A percentile compares a stretch with the other conserved stretches of the same genome.
Conservation (phyloP, 2,113 vertebrate species). For the Arvicanthis niloticus region DNA sequence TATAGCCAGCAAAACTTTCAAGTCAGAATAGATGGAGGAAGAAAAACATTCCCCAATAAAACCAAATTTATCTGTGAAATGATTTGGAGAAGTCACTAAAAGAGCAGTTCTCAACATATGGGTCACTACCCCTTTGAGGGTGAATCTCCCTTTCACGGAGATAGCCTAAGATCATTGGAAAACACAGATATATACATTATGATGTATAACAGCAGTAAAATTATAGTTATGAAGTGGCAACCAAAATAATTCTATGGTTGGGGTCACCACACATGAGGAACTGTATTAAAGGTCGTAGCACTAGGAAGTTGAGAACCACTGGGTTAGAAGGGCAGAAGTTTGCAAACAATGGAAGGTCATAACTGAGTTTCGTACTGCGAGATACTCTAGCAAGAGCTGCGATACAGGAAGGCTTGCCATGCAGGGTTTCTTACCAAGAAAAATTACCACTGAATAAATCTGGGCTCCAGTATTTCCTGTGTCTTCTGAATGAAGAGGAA, state of each 20-base stretch:
- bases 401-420: constrained; percentile 42
- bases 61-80: neutral
- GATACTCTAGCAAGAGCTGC: neutral
- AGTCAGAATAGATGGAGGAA: neutral
- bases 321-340: constrained; percentile 33
- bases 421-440: constrained; percentile 91
- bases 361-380: neutral
- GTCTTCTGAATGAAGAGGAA: constrained; percentile 97
- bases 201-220: neutral
- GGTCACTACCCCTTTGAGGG: neutral
- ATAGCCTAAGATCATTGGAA: neutral
- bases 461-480: constrained; percentile 93
- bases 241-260: neutral
- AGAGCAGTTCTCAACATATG: neutral
- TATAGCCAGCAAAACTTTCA: neutral
- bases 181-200: neutral
- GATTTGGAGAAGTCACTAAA: neutral
- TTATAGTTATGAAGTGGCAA: no score
- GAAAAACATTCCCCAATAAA: neutral
- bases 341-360: neutral
- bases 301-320: neutral
- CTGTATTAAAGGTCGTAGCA: neutral
- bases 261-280: neutral
- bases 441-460: constrained; percentile 96
- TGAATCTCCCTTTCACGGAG: neutral